These are phyloP conservation scores for Plectus sambesii DNA, from an alignment of 1,140 invertebrate genomes.

Conservation along the genomic window DNA sequence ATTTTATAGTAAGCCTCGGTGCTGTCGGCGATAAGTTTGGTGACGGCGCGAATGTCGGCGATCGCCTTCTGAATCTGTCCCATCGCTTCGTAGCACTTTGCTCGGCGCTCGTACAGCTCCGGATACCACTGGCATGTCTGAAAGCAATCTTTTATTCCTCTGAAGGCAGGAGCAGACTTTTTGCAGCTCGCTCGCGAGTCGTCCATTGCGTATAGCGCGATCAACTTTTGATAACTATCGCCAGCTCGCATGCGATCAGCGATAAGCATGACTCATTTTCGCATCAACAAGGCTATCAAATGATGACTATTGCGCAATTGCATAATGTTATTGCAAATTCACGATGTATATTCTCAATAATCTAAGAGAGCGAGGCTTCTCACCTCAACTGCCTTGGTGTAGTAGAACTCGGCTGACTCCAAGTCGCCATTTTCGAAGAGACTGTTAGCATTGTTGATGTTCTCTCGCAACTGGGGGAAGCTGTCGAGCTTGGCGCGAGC, in stretches of 20 bases:
- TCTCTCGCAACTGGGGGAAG: slow-evolving; percentile 57
- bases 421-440: slow-evolving; percentile 60
- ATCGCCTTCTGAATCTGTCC: slow-evolving; percentile 77
- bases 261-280: no score
- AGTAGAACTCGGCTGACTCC: slow-evolving; percentile 57
- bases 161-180: no score
- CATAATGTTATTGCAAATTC: no score
- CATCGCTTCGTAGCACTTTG: slow-evolving; percentile 66
- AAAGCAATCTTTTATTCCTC: no score
- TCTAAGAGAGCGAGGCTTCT: slow-evolving; percentile 23
- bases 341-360: no score
- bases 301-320: no score
- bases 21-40: slow-evolving; percentile 78
- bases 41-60: slow-evolving; percentile 73
- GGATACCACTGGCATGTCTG: slow-evolving; percentile 73
- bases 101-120: slow-evolving; percentile 66
- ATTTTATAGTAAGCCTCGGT: slow-evolving; percentile 75
- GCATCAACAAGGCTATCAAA: no score
- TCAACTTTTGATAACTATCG: no score
- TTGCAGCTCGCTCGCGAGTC: no score
- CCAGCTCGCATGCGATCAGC: no score
- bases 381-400: slow-evolving; percentile 66
- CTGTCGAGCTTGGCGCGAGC: slow-evolving; percentile 57
- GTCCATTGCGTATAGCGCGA: no score
- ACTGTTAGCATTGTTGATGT: slow-evolving; percentile 58